These are phyloP conservation scores for Meliscaeva auricollis DNA, from an alignment of 2,888 invertebrate genomes.

Conservation along the genomic window DNA sequence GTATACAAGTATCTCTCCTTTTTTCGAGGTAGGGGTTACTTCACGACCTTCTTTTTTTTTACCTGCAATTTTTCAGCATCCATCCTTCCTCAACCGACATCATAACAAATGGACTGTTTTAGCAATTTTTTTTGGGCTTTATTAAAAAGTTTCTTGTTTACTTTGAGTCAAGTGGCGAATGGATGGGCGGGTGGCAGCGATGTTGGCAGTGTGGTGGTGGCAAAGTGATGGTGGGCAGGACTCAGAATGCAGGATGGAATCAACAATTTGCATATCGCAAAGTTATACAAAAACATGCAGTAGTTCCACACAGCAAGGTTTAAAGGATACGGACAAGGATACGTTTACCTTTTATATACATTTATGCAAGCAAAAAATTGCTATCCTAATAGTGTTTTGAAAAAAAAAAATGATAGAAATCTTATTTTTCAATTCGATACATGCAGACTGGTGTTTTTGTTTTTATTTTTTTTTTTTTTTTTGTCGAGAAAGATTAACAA, in stretches of 20 bases:
- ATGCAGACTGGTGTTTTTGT: neutral
- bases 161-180: slow-evolving; percentile 47
- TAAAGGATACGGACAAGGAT: slow-evolving; percentile 43
- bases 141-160: slow-evolving; percentile 70
- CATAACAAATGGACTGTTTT: slow-evolving; percentile 44
- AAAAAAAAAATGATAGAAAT: neutral
- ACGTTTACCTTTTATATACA: neutral
- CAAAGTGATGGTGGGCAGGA: slow-evolving; percentile 13
- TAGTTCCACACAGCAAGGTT: slow-evolving; percentile 14
- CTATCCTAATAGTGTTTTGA: neutral
- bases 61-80: slow-evolving; percentile 15
- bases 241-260: slow-evolving; percentile 29
- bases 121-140: slow-evolving; percentile 62
- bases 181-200: neutral
- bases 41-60: slow-evolving; percentile 16
- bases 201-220: neutral
- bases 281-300: slow-evolving; percentile 42
- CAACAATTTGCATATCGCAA: slow-evolving; percentile 73
- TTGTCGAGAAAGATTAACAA: neutral
- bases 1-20: neutral
- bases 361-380: neutral
- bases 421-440: neutral
- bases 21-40: neutral
- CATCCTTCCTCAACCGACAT: slow-evolving; percentile 6
- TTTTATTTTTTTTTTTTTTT: slow-evolving; percentile 2